phyloP scores from a whole-genome alignment of 2,113 vertebrate genomes.

The Beaufortia kweichowensis region DNA sequence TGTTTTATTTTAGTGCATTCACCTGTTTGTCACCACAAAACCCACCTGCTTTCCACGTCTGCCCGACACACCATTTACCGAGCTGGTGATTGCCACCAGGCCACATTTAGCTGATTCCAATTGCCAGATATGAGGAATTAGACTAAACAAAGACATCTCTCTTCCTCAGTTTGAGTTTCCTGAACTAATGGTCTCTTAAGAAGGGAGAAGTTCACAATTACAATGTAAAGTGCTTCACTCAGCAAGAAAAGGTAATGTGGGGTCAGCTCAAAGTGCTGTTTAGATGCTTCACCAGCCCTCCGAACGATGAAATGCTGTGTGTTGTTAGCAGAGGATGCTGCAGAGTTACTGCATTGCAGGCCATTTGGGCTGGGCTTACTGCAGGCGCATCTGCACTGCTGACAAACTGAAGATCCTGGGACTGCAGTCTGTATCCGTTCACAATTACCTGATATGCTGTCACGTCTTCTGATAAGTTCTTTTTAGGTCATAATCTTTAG shows the following conservation, averaged over 20 bases:
- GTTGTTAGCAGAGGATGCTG: constrained; percentile 32
- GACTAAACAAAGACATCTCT: constrained; percentile 3
- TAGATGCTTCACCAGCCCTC: constrained; percentile 27
- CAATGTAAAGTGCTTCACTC: constrained; percentile 21
- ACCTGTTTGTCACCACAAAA: constrained; percentile 82
- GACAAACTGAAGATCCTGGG: constrained; percentile 40
- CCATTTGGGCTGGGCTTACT: constrained; percentile 50
- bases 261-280: constrained; percentile 43
- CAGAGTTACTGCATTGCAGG: constrained; percentile 58
- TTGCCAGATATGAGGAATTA: constrained; percentile 11
- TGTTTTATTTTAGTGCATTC: constrained; percentile 83
- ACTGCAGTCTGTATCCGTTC: not conserved
- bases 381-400: constrained; percentile 64
- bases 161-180: not conserved
- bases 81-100: constrained; percentile 3
- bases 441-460: not conserved
- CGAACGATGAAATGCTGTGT: not conserved
- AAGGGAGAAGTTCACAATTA: constrained; percentile 1
- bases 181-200: constrained; percentile 25
- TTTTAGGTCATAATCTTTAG: not conserved
- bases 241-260: constrained; percentile 34
- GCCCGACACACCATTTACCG: constrained; percentile 5
- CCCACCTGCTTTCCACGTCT: constrained; percentile 71
- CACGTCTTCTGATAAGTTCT: not conserved
- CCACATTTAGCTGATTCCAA: not conserved